Conservation (phyloP, 2,888 invertebrate species). For the Netelia inedita region DNA sequence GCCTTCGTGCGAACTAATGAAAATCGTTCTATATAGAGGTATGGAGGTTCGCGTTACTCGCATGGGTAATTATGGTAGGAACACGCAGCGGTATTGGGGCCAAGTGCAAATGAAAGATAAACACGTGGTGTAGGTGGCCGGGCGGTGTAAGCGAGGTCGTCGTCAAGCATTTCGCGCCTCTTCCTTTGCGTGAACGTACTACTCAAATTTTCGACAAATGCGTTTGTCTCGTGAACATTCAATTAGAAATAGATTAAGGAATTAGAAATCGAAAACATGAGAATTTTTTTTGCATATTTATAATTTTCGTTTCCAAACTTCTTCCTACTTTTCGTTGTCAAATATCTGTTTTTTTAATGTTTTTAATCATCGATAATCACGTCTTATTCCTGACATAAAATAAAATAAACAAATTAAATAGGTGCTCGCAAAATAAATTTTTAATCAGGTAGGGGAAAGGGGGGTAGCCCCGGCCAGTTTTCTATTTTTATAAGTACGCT, state of each 20-base stretch:
- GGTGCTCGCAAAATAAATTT: too few relatives aligned
- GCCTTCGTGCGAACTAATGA: background rate
- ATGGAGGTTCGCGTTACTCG: background rate
- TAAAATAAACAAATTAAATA: too few relatives aligned
- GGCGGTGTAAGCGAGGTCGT: background rate
- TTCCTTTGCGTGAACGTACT: background rate
- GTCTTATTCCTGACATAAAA: too few relatives aligned
- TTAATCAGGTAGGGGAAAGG: too few relatives aligned
- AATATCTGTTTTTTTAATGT: too few relatives aligned
- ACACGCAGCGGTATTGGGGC: conserved; percentile 17
- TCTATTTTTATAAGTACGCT: too few relatives aligned
- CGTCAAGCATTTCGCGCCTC: conserved; percentile 7
- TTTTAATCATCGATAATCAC: too few relatives aligned
- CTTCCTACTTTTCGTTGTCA: too few relatives aligned
- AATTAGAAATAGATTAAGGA: conserved; percentile 5
- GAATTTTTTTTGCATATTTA: background rate
- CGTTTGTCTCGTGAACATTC: background rate
- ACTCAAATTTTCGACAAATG: background rate
- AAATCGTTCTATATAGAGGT: background rate
- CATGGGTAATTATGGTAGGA: conserved; percentile 18
- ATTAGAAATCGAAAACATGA: background rate
- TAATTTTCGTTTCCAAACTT: too few relatives aligned
- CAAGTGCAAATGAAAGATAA: conserved; percentile 37
- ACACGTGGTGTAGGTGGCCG: conserved; percentile 1
- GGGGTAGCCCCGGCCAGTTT: too few relatives aligned